Evolutionary conservation across 1,140 invertebrate species (phyloP).

Genomic region (Drosophila serrata): DNA sequence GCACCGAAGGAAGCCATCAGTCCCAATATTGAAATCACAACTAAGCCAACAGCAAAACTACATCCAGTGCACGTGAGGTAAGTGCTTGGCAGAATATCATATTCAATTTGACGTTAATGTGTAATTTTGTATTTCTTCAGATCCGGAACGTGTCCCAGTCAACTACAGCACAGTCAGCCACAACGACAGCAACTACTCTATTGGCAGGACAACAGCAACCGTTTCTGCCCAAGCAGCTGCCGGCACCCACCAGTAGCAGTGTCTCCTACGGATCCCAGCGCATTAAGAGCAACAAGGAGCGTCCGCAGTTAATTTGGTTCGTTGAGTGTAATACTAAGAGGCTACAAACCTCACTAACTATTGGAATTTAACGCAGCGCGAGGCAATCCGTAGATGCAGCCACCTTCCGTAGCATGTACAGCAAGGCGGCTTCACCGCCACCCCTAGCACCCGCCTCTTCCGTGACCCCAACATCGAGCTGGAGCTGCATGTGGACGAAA

Average conservation of each 20-base stretch:
- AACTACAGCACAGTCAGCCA: conserved; percentile 89
- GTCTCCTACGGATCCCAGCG: conserved; percentile 78
- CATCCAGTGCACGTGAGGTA: conserved; percentile 90
- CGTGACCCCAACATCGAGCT: conserved; percentile 89
- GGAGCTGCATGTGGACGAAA: conserved; percentile 95
- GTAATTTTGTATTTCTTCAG: conserved; percentile 70
- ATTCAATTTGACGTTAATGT: not conserved
- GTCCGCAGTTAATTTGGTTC: conserved; percentile 73
- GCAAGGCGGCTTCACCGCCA: conserved; percentile 51
- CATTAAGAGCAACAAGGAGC: conserved; percentile 77
- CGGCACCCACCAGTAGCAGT: not conserved
- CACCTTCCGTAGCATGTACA: conserved; percentile 77
- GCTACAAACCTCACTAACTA: not conserved
- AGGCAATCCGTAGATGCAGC: conserved; percentile 75
- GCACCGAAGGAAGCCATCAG: conserved; percentile 40
- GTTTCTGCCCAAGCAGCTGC: conserved; percentile 38
- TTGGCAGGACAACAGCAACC: conserved; percentile 24
- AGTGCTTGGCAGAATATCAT: fast-evolving
- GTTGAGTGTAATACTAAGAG: not conserved
- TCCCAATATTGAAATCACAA: conserved; percentile 30
- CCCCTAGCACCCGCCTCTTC: conserved; percentile 39
- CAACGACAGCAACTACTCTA: conserved; percentile 14
- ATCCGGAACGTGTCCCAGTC: conserved; percentile 96
- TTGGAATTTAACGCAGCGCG: conserved; percentile 33
- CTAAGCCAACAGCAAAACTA: conserved; percentile 36